These are phyloP conservation scores for Pseudomugil tenellus DNA, from an alignment of 2,797 vertebrate species.

Conservation along the genomic window DNA sequence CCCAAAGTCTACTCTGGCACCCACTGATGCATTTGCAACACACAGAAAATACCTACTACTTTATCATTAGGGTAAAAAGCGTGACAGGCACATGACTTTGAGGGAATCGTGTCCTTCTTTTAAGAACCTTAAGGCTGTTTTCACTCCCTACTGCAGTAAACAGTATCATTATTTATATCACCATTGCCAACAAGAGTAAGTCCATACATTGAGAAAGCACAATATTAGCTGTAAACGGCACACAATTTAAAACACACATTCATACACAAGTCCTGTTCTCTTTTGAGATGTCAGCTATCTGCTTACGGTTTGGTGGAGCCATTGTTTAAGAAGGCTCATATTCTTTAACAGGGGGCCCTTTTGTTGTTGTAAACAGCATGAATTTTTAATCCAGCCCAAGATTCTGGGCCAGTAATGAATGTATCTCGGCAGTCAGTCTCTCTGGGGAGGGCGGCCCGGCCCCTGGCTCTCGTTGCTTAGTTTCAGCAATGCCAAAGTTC, in stretches of 20 bases:
- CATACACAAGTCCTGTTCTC: conserved; percentile 60
- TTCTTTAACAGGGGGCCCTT: conserved; percentile 77
- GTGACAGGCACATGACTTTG: conserved; percentile 70
- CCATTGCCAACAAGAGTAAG: conserved; percentile 62
- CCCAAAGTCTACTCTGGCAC: conserved; percentile 44
- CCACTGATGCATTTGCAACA: conserved; percentile 51
- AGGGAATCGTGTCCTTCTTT: conserved; percentile 75
- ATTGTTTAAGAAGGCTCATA: conserved; percentile 80
- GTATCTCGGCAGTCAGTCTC: conserved; percentile 74
- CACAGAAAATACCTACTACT: conserved; percentile 52
- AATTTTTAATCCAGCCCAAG: conserved; percentile 84
- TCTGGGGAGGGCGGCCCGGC: conserved; percentile 77
- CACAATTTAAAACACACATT: conserved; percentile 64
- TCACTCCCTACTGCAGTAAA: conserved; percentile 75
- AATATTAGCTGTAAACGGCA: conserved; percentile 56
- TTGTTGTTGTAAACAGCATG: conserved; percentile 87
- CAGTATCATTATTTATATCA: conserved; percentile 80
- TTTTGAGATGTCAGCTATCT: conserved; percentile 80
- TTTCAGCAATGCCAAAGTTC: conserved; percentile 77
- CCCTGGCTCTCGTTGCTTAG: conserved; percentile 81
- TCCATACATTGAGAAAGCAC: conserved; percentile 56
- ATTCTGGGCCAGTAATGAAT: conserved; percentile 81
- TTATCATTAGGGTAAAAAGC: conserved; percentile 69
- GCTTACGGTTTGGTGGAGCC: conserved; percentile 79
- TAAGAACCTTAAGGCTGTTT: conserved; percentile 76